Evolutionary conservation across 2,113 vertebrate genomes (phyloP).

Genomic region (Plestiodon gilberti): DNA sequence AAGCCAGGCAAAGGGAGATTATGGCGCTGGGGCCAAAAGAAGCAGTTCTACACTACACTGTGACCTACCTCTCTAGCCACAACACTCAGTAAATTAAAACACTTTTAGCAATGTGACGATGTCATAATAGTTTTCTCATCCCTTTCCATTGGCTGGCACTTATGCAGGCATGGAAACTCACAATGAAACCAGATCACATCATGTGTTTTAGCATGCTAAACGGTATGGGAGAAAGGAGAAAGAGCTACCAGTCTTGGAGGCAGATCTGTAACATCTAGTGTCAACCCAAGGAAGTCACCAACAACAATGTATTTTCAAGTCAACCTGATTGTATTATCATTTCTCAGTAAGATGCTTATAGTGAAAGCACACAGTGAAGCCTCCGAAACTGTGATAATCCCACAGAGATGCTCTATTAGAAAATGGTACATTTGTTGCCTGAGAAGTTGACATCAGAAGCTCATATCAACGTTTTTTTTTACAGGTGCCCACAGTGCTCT

Average conservation of each 20-base stretch:
- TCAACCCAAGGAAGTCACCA: neutral
- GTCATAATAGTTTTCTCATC: neutral
- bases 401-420: neutral
- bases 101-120: no score
- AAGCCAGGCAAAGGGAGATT: neutral
- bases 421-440: no score
- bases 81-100: neutral
- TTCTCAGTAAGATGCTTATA: neutral
- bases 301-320: neutral
- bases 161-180: neutral
- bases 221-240: no score
- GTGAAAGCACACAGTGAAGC: neutral
- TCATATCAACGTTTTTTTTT: neutral
- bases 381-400: neutral
- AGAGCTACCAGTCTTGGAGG: neutral
- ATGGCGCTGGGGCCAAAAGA: neutral
- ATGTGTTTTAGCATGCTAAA: neutral
- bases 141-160: neutral
- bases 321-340: neutral
- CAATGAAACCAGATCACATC: neutral
- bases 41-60: neutral
- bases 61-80: neutral
- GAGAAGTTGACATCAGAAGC: neutral
- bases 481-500: neutral
- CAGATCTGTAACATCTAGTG: neutral